These are phyloP conservation scores for Lophura nycthemera DNA, from an alignment of 2,113 vertebrate species.

Conservation along the genomic window DNA sequence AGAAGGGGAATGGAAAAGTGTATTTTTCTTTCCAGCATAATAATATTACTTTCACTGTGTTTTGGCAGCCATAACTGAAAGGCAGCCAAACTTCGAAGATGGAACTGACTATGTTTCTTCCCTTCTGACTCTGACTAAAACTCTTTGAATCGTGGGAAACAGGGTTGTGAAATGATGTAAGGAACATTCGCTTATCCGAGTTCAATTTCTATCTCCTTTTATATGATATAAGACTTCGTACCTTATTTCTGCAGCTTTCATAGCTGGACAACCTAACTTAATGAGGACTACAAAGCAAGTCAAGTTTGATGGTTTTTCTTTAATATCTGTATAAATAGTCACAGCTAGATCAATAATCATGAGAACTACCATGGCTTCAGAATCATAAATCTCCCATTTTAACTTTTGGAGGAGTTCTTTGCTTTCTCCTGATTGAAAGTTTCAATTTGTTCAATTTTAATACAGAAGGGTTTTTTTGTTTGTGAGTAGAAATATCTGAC, in stretches of 20 bases:
- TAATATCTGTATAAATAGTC: neutral
- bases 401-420: neutral
- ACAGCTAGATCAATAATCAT: neutral
- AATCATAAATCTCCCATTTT: neutral
- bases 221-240: neutral
- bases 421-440: neutral
- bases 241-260: neutral
- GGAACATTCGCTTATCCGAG: neutral
- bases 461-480: neutral
- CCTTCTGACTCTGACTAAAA: neutral
- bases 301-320: neutral
- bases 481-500: neutral
- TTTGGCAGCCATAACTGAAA: neutral
- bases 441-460: neutral
- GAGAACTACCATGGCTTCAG: neutral
- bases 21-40: neutral
- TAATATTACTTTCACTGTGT: neutral
- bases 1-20: neutral
- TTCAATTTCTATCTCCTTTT: neutral
- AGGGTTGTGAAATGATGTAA: neutral
- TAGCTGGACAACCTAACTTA: neutral
- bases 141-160: neutral
- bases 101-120: neutral
- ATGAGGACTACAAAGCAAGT: neutral
- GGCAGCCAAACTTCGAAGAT: neutral